Evolutionary conservation across 2,797 vertebrate genomes (phyloP), one percentile per base, ranked within the genome.

Genomic region (Emydoidea blandingii): DNA sequence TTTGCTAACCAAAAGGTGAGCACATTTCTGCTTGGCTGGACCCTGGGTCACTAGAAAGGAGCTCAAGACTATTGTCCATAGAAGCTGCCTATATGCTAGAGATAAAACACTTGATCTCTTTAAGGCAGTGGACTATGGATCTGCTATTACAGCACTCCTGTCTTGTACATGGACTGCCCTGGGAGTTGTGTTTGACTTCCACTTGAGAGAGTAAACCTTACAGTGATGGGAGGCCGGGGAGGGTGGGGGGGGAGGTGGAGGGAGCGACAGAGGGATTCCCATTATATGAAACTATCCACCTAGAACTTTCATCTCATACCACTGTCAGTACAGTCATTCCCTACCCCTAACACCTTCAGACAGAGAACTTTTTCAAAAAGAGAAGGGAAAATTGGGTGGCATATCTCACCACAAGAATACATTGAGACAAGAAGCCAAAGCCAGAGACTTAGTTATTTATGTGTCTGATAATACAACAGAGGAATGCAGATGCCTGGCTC

Each of bases 381-480:
- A 74, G 47, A 56, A 87, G 68, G 90, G 84, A 92, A 49, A 72
- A 91, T 83, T 86, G 47, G 83, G 85, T 85, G 68, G 47, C 65
- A 12, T 62, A 6, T 23, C 54, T 68, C 29, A 31, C 85, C 44
- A 9, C 53, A 86, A 57, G 57, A 79, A 34, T 3, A 37, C 78
- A 12, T 57, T 87, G 57, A 94, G 88, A 92, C 80, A 91, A 93
- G 89, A 68, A 93, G 89, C 86, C 87, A 93, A 83, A 93, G 93
- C 82, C 85, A 79, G 90, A 54, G 68, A 89, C 82, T 59, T 95
- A 91, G 90, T 91, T 86, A 96, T 95, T 90, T 92, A 93, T 82
- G 27, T 65, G 94, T 65, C 37, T 86, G 87, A 84, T 76, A 9
- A 54, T 56, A 74, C 54, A 81, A 56, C 27, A n/a, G 31, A 19